Percentiles rank a stretch among this genome's conserved stretches.
Conservation (phyloP, 2,797 vertebrate genomes). For the Propithecus perrieri region DNA sequence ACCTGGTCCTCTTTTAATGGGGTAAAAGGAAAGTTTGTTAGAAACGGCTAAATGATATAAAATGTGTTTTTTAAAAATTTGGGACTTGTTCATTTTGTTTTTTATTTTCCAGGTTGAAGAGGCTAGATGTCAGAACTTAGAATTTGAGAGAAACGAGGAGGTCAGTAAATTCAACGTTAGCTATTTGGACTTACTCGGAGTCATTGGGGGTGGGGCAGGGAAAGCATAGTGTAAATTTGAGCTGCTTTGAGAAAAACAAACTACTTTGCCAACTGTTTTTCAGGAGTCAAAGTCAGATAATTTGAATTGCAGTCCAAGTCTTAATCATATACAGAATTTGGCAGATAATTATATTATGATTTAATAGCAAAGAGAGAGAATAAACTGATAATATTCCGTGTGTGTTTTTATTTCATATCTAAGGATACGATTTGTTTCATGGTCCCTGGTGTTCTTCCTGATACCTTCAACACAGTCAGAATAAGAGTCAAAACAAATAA, state of each 20-base stretch:
- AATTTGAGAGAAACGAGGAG: conserved; percentile 55
- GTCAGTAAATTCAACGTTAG: conserved; percentile 70
- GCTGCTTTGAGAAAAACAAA: conserved; percentile 43
- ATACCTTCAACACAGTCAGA: conserved; percentile 67
- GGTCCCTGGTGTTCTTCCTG: conserved; percentile 17
- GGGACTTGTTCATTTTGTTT: conserved; percentile 12
- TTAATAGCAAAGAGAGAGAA: conserved; percentile 25
- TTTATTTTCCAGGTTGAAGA: conserved; percentile 72
- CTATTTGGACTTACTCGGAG: conserved; percentile 36
- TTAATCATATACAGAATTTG: conserved; percentile 49
- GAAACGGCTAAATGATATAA: conserved; percentile 21
- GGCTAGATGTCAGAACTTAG: conserved; percentile 54
- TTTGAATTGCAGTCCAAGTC: conserved; percentile 18
- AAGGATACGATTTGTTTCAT: conserved; percentile 68
- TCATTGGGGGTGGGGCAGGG: background rate
- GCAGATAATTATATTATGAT: conserved; percentile 27
- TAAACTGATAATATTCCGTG: conserved; percentile 13
- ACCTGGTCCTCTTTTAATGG: conserved; percentile 5
- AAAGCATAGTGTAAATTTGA: conserved; percentile 33
- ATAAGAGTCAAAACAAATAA: conserved; percentile 76
- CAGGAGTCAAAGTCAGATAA: conserved; percentile 34
- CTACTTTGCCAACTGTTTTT: background rate
- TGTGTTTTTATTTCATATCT: conserved; percentile 63
- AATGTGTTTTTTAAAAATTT: background rate
- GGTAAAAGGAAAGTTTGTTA: conserved; percentile 44